Evolutionary conservation across 2,888 invertebrate species (phyloP), one percentile per base, ranked within the genome.

Genomic region (Pollenia griseotomentosa): DNA sequence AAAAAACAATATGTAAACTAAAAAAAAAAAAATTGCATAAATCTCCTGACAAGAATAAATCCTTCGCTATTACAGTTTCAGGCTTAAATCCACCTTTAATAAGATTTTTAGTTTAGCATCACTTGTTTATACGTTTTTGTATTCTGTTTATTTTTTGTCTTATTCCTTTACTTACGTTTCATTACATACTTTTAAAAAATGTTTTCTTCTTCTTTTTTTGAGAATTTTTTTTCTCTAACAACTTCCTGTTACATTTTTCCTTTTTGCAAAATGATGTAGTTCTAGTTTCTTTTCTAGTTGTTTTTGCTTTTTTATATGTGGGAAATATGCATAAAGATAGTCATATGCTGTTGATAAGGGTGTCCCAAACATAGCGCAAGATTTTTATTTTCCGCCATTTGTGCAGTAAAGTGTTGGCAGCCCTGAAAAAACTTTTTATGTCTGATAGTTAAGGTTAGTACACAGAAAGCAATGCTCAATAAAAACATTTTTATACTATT

Each of bases 91-190:
- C 44, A 63, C 61, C 53, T 83, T 77, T 83, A 70, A 83, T 68
- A 77, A 70, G 75, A 75, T 83, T 70, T 75, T 61, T 19, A 83
- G 83, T 70, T 77, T 83, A 83, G 61, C 53, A 68, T 70, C 70
- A 83, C 83, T 82, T 77, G 70, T 65, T 73, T 65, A 57, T 81
- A 44, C n/a, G 33, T 33, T 63, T 61, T 83, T 46, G 46, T 55
- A 68, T 73, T 73, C 46, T 57, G 55, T 65, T 81, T 75, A 83
- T 75, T 46, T 70, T 59, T 48, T 57, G 2, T 61, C 46, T 61
- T 55, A 16, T 81, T 63, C 23, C 51, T 42, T 42, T 46, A 55
- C 46, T 73, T 55, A 55, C 63, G 53, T 71, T 71, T 14, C 44
- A 65, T 81, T 57, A 53, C 71, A 80, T 40, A 53, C 53, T 65